Base-by-base conservation (phyloP, 2,113 vertebrate genomes). In the Lutjanus erythropterus region DNA sequence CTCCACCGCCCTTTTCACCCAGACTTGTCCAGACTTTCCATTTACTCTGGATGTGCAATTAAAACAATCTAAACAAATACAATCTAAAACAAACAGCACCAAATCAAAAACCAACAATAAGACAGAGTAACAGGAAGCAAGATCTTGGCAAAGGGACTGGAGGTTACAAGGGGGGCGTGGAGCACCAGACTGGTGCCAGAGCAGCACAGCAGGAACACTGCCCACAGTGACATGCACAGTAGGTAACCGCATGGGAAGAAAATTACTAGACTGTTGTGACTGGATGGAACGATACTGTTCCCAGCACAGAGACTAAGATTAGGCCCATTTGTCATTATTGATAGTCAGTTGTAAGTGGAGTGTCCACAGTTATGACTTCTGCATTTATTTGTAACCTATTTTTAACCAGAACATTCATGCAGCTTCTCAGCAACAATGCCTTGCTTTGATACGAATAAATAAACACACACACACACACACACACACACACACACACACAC, bases 211-310 rank as follows among this genome's bases (percentile, higher is more conserved):
- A 16, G 86, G 85, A 73, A 33, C 58, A 2, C 75, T 78, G 33
- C 71, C 65, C 75, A 55, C 83, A 80, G 78, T 76, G 83, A 88
- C 84, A 71, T 9, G 53, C 81, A 81, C 88, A 79, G 75, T 46
- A 49, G 86, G 84, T 23, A 71, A 49, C 67, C 61, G 53, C 85
- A 82, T 84, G 87, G 75, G 78, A 87, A 76, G 84, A 88, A 78
- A 84, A 70, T 18, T 3, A 80, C 46, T 46, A 23, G 77, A 71
- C 46, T 29, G 50, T 14, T 65, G 75, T 0, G 70, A 83, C 53
- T 58, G 61, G 42, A 55, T 60, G 50, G 56, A 68, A 69, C 1
- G 7, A 44, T 29, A 10, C 42, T 14, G 71, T 61, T 90, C 85
- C 76, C 80, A 86, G 47, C 77, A 61, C n/a, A 53, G 19, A 71